Conservation (phyloP, 2,888 invertebrate species). For the Melieria omissa region DNA sequence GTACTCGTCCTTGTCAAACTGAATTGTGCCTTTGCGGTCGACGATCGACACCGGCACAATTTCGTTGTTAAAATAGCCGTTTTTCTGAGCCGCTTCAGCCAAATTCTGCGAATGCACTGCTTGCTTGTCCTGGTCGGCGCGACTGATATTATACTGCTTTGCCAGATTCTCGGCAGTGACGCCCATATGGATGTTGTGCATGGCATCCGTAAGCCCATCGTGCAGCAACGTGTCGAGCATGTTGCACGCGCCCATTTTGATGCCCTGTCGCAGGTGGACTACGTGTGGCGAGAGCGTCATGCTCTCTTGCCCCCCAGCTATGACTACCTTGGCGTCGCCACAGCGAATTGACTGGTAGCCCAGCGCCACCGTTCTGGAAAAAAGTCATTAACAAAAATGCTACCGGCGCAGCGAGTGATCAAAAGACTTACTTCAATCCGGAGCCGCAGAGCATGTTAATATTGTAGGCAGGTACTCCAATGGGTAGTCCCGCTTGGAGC, state of each 20-base stretch:
- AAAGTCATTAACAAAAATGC: not conserved
- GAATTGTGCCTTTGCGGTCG: conserved; percentile 66
- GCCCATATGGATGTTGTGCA: conserved; percentile 81
- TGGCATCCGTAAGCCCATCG: conserved; percentile 82
- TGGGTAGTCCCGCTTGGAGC: conserved; percentile 77
- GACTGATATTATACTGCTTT: conserved; percentile 72
- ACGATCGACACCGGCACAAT: conserved; percentile 75
- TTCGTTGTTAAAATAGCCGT: conserved; percentile 76
- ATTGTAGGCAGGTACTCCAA: conserved; percentile 75
- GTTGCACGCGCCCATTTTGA: conserved; percentile 74
- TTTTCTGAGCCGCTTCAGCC: conserved; percentile 72
- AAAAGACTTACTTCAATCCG: conserved; percentile 75
- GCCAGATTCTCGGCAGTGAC: conserved; percentile 84
- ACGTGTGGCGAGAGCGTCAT: conserved; percentile 83
- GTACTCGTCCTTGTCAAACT: conserved; percentile 76
- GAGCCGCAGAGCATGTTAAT: conserved; percentile 87
- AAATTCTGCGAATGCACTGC: conserved; percentile 77
- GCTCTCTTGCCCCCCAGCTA: conserved; percentile 85
- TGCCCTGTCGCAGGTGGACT: conserved; percentile 72
- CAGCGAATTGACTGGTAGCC: conserved; percentile 76
- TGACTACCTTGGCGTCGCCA: conserved; percentile 75
- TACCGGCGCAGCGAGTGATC: not conserved
- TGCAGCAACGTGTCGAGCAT: conserved; percentile 75
- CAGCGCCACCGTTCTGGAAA: conserved; percentile 72
- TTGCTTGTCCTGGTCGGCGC: conserved; percentile 78